phyloP scores from a whole-genome alignment of 1,140 invertebrate genomes.

The Lasioglossum baleicum region DNA sequence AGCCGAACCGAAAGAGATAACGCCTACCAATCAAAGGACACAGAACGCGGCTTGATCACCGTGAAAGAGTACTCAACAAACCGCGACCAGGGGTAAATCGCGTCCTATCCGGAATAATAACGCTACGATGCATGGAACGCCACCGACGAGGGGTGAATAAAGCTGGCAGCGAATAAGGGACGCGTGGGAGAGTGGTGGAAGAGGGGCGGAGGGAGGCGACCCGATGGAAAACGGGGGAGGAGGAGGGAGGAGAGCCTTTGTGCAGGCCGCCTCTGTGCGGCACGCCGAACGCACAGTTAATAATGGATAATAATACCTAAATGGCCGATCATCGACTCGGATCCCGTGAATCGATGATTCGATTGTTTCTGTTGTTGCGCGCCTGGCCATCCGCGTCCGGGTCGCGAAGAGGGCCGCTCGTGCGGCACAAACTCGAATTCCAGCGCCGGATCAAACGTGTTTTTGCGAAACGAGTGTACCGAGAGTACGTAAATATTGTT shows the following conservation, averaged over 20 bases:
- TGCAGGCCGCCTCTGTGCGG: neutral
- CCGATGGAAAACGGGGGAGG: no score
- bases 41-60: constrained; percentile 21
- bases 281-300: constrained; percentile 28
- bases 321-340: constrained; percentile 66
- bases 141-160: constrained; percentile 37
- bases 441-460: constrained; percentile 16
- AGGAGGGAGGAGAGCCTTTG: neutral
- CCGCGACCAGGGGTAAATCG: constrained; percentile 41
- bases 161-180: neutral
- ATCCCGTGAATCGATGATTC: constrained; percentile 61
- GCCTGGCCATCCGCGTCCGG: constrained; percentile 22
- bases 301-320: constrained; percentile 72
- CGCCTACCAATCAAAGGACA: neutral
- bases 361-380: constrained; percentile 63
- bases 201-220: neutral
- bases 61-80: constrained; percentile 41
- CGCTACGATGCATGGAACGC: constrained; percentile 41
- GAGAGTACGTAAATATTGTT: constrained; percentile 14
- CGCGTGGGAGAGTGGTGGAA: constrained; percentile 1
- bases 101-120: constrained; percentile 44
- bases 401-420: constrained; percentile 38
- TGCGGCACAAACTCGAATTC: constrained; percentile 42
- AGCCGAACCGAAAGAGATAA: neutral
- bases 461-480: neutral